Percentiles rank a stretch among this genome's conserved stretches.
Evolutionary conservation across 2,888 invertebrate genomes (phyloP).

Genomic region (Eupithecia dodoneata): DNA sequence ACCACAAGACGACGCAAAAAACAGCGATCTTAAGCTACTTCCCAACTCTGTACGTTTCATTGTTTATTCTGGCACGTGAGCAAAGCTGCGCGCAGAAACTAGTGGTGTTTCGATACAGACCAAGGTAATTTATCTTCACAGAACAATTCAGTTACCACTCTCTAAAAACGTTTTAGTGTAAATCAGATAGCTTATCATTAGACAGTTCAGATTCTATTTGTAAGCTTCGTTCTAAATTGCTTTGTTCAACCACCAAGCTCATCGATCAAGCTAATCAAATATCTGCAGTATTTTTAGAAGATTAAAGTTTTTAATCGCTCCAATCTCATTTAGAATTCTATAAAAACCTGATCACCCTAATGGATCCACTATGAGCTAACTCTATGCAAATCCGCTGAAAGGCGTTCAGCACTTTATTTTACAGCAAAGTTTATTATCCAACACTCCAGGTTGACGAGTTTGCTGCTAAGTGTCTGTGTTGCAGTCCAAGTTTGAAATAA

Average conservation of each 20-base stretch:
- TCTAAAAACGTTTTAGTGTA: no score
- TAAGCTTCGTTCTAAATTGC: background rate
- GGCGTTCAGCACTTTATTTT: slow-evolving; percentile 37
- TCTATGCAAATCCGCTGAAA: slow-evolving; percentile 32
- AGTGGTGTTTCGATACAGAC: background rate
- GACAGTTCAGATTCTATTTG: background rate
- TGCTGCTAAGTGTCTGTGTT: slow-evolving; percentile 31
- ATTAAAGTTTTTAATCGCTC: slow-evolving; percentile 12
- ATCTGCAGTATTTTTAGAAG: slow-evolving; percentile 4
- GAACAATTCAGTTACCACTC: no score
- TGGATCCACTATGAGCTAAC: slow-evolving; percentile 24
- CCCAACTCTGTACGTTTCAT: no score
- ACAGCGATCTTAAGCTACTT: background rate
- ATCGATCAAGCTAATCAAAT: slow-evolving; percentile 8
- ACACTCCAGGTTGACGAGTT: slow-evolving; percentile 38
- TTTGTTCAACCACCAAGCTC: background rate
- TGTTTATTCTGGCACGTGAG: background rate
- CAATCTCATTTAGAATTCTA: slow-evolving; percentile 10
- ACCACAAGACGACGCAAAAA: background rate
- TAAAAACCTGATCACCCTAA: slow-evolving; percentile 23
- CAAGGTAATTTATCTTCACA: background rate
- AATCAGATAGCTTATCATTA: background rate
- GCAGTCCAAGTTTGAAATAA: slow-evolving; percentile 11
- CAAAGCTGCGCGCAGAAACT: background rate
- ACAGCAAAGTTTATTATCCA: slow-evolving; percentile 35